Percentiles rank a stretch among this genome's conserved stretches.
phyloP scores from a whole-genome alignment of 2,113 vertebrate genomes.

The Mirounga angustirostris region DNA sequence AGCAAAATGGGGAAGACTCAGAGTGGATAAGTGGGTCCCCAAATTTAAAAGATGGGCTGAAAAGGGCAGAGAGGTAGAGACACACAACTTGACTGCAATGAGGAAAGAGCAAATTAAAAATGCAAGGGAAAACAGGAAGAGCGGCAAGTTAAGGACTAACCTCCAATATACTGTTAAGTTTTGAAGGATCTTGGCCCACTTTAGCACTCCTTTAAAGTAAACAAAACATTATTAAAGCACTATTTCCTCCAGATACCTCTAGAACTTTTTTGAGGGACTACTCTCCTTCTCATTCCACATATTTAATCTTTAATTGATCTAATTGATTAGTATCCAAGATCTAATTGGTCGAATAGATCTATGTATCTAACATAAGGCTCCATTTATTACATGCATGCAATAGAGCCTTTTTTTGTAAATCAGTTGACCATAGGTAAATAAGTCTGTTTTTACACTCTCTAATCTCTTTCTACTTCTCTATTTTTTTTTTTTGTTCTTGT shows the following conservation, averaged over 20 bases:
- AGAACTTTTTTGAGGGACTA: not conserved
- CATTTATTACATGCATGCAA: not conserved
- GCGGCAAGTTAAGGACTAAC: not conserved
- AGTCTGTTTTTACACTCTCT: not conserved
- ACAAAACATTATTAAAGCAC: not conserved
- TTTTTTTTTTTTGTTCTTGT: not conserved
- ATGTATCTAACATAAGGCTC: not conserved
- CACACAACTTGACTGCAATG: not conserved
- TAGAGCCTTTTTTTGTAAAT: not conserved
- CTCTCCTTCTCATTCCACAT: not conserved
- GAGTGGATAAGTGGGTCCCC: not conserved
- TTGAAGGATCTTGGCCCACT: not conserved
- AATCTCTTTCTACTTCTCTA: not conserved
- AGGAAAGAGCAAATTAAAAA: not conserved
- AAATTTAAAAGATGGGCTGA: not conserved
- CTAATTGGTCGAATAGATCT: not conserved
- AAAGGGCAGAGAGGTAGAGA: not conserved
- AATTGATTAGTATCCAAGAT: not conserved
- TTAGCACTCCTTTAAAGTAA: not conserved
- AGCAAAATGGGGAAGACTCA: not conserved
- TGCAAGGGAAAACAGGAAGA: slow-evolving; percentile 12
- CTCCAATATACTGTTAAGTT: not conserved
- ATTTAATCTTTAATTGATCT: not conserved
- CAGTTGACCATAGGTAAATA: not conserved
- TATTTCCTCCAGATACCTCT: not conserved